Evolutionary conservation across 2,113 vertebrate genomes (phyloP), one percentile per base, ranked within the genome.

Genomic region (Notothenia coriiceps): DNA sequence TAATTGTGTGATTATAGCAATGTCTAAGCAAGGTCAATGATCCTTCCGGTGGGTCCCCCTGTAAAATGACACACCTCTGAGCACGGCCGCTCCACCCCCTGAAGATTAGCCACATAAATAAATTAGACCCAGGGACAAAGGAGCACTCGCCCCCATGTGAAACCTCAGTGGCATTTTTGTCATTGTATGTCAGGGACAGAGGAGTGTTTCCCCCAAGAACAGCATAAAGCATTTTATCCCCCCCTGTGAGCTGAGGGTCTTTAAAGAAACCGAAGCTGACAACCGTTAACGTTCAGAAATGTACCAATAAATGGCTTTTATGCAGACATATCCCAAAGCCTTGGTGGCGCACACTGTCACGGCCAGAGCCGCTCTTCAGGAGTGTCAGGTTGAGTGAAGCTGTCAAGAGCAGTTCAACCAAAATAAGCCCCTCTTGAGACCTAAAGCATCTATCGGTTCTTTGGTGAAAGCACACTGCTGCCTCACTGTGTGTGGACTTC

Each of bases 261-360:
- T 95, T 90, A 88, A 92, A 92, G 93, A 80, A 95, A 95, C 92
- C 85, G 91, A 93, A 96, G 92, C 86, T 88, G 96, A 95, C 95
- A 96, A 94, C 87, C 94, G 90, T 94, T 95, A 94, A 94, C 93
- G 89, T 94, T 92, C 93, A 95, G 90, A 95, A 94, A 95, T 93
- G 94, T 94, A 95, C 84, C 90, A 91, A 92, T 90, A 93, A 93
- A 93, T 86, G 86, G 59, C 86, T 91, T 91, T 92, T 89, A 93
- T 92, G 91, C 91, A 82, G 88, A 88, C 82, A 66, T 84, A 83
- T 91, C 84, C 88, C 82, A 66, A 20, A 50, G 70, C 80, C 49
- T 87, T 76, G 80, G 80, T 87, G 82, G 83, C 74, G 71, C 68
- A 72, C 68, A 35, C 15, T n/a, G 8, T 80, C 59, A 64, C 69